These are phyloP conservation scores for Rhincodon typus DNA, from an alignment of 2,797 vertebrate genomes.

Conservation along the genomic window DNA sequence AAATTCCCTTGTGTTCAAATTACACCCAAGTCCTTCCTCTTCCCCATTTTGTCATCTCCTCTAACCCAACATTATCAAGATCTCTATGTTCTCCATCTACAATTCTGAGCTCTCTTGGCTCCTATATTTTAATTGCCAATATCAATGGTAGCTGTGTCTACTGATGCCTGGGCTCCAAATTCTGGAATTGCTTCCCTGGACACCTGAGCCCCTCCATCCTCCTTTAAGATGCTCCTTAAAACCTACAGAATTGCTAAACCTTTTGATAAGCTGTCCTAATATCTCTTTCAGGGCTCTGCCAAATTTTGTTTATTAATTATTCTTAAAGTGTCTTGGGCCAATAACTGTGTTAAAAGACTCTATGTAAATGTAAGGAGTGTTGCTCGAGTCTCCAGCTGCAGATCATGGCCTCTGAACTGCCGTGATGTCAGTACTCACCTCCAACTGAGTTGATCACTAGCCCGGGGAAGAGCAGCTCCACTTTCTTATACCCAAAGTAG, in stretches of 20 bases:
- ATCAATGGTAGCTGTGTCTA: neutral
- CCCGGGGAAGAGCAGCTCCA: conserved; percentile 78
- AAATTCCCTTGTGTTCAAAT: neutral
- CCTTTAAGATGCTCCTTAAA: neutral
- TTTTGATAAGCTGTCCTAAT: neutral
- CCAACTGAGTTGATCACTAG: conserved; percentile 82
- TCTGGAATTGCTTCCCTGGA: neutral
- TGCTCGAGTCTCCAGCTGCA: neutral
- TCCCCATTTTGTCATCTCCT: neutral
- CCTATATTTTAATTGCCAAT: neutral
- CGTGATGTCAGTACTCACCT: conserved; percentile 62
- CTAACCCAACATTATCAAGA: neutral
- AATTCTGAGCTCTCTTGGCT: neutral
- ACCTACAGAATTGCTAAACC: neutral
- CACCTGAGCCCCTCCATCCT: too few relatives aligned
- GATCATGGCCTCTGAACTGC: neutral
- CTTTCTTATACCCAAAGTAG: conserved; percentile 74
- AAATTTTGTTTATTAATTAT: neutral
- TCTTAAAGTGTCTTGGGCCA: neutral
- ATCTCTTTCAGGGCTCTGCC: neutral
- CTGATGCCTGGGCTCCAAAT: neutral
- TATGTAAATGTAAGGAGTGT: neutral
- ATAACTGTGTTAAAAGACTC: neutral
- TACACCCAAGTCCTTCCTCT: too few relatives aligned
- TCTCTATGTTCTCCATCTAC: neutral